These are phyloP conservation scores for Corythoichthys haematopterus DNA, from an alignment of 2,113 vertebrate species.

Conservation along the genomic window DNA sequence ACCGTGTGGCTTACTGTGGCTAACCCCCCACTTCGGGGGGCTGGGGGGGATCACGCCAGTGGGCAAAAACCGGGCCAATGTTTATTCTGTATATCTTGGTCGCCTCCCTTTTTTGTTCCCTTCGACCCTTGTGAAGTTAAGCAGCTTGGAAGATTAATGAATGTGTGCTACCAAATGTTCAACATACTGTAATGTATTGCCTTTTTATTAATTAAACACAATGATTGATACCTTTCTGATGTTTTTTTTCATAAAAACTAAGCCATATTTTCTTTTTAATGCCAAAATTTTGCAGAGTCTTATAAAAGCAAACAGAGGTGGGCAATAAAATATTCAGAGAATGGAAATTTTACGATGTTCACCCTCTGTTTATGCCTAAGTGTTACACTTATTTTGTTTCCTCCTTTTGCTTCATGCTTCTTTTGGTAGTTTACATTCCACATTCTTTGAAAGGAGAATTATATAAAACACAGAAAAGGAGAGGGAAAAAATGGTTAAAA, in stretches of 20 bases:
- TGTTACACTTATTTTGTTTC: not conserved
- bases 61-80: too few relatives aligned
- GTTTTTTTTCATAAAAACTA: not conserved
- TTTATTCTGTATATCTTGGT: too few relatives aligned
- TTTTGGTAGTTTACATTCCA: constrained; percentile 17
- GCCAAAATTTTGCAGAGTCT: not conserved
- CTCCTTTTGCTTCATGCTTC: constrained; percentile 13
- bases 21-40: too few relatives aligned
- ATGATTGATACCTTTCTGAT: not conserved
- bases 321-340: not conserved
- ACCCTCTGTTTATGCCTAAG: not conserved
- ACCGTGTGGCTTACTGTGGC: too few relatives aligned
- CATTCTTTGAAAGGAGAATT: constrained; percentile 30
- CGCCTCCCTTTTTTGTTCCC: too few relatives aligned
- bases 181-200: too few relatives aligned
- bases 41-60: too few relatives aligned
- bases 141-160: too few relatives aligned
- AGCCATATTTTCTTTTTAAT: not conserved
- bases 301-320: not conserved
- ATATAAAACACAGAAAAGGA: constrained; percentile 18
- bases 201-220: too few relatives aligned
- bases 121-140: too few relatives aligned
- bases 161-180: too few relatives aligned
- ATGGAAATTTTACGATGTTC: not conserved
- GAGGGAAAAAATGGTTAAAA: constrained; percentile 46